phyloP scores from a whole-genome alignment of 2,888 invertebrate genomes.

The Lycophotia porphyrea region DNA sequence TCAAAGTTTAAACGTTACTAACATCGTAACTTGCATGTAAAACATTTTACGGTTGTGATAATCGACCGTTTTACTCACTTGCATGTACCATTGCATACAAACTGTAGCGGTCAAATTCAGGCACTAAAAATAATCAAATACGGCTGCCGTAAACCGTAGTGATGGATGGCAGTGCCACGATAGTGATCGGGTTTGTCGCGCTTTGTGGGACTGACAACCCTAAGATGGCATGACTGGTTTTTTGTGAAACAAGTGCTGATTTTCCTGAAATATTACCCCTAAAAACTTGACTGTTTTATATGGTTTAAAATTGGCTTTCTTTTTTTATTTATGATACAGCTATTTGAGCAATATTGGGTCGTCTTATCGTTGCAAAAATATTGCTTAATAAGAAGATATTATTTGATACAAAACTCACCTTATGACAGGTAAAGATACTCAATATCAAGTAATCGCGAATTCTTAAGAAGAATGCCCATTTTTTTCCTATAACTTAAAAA shows the following conservation, averaged over 20 bases:
- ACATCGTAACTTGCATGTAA: constrained; percentile 14
- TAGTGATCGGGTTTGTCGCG: constrained; percentile 40
- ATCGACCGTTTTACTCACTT: constrained; percentile 14
- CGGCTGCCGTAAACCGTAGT: constrained; percentile 25
- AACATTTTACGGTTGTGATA: constrained; percentile 29
- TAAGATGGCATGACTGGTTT: constrained; percentile 40
- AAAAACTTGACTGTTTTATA: not conserved
- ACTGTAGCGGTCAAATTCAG: constrained; percentile 13
- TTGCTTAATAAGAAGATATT: not conserved
- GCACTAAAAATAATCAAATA: constrained; percentile 49
- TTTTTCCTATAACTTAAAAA: not conserved
- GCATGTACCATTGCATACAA: constrained; percentile 13
- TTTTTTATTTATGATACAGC: not conserved
- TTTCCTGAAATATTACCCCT: not conserved
- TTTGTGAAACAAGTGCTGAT: constrained; percentile 19
- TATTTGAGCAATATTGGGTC: not conserved
- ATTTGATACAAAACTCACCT: not conserved
- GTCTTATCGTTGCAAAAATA: too few relatives aligned
- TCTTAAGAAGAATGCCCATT: not conserved
- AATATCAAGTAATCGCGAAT: not conserved
- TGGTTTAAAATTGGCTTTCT: not conserved
- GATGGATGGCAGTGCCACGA: constrained; percentile 41
- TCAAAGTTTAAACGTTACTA: not conserved
- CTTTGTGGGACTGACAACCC: constrained; percentile 37
- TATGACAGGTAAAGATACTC: not conserved